Base-by-base conservation (phyloP, 2,113 vertebrate genomes). In the Datnioides undecimradiatus region DNA sequence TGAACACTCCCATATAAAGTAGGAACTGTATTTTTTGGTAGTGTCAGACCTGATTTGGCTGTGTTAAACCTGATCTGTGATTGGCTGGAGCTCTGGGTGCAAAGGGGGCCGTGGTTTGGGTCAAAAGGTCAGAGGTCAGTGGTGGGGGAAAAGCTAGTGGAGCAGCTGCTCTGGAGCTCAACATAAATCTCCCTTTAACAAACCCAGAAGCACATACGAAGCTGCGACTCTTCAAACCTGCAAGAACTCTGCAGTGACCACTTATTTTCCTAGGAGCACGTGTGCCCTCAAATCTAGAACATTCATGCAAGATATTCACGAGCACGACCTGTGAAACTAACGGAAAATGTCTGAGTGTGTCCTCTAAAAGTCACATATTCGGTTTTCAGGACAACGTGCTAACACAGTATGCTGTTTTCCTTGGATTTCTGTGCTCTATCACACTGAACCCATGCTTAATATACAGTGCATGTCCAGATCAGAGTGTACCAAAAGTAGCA, bases 31-130 rank as follows among this genome's bases (percentile, higher is more conserved):
- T 31, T 77, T 63, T 91, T 90, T 89, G 88, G 83, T 91, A 86
- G 79, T 76, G 84, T 79, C 48, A 29, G 63, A 92, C 84, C 91
- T 92, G 87, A 90, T 90, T 84, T 85, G 68, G 54, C n/a, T 84
- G 52, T 74, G 27, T 63, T 71, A 46, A 78, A 90, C 87, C 89
- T 89, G 90, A 80, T 80, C 51, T 68, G 52, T 79, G 79, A 83
- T 83, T 85, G 80, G 77, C 79, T 85, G 79, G 57, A 85, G 79
- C 83, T 80, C 46, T 73, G 36, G 73, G 65, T 60, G 79, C 65
- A 51, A 63, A 70, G 29, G n/a, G 36, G 48, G 29, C 16, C 19
- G n/a, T 33, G 49, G 76, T 84, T 54, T 76, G 51, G 49, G 41
- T 71, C 25, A 40, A 72, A 70, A 79, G 52, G 62, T 83, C 65